Percentiles rank a stretch among this genome's conserved stretches.
phyloP scores from a whole-genome alignment of 2,113 vertebrate genomes.

The Tetrax tetrax region DNA sequence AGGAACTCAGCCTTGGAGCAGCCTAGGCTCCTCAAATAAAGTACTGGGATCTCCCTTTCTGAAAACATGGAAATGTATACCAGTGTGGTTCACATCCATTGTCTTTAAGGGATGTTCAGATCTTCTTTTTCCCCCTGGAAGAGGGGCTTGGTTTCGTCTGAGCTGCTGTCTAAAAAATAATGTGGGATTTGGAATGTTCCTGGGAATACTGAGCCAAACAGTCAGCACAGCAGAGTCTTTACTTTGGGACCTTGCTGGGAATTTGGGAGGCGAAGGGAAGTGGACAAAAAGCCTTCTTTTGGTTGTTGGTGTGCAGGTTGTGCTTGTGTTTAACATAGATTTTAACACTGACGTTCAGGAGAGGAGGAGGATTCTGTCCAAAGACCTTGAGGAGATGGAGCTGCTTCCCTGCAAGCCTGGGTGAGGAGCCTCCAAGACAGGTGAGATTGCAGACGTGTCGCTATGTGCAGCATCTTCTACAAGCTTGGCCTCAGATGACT shows the following conservation, averaged over 20 bases:
- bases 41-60: neutral
- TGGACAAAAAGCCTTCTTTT: fast-evolving
- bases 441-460: neutral
- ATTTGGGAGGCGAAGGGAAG: neutral
- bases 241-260: neutral
- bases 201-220: neutral
- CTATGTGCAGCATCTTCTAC: neutral
- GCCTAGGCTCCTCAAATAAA: neutral
- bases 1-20: neutral
- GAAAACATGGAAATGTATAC: neutral
- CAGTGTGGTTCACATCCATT: neutral
- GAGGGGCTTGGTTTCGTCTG: neutral
- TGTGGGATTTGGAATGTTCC: neutral
- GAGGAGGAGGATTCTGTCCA: neutral
- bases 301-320: neutral
- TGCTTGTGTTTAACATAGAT: neutral
- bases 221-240: neutral
- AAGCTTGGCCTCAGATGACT: neutral
- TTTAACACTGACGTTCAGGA: neutral
- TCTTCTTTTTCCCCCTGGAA: neutral
- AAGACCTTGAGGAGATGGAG: neutral
- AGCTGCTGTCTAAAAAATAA: neutral
- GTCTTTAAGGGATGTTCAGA: neutral
- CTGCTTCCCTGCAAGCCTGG: neutral
- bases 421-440: neutral